Evolutionary conservation across 2,888 invertebrate genomes (phyloP), one percentile per base, ranked within the genome.

Genomic region (Apamea anceps): DNA sequence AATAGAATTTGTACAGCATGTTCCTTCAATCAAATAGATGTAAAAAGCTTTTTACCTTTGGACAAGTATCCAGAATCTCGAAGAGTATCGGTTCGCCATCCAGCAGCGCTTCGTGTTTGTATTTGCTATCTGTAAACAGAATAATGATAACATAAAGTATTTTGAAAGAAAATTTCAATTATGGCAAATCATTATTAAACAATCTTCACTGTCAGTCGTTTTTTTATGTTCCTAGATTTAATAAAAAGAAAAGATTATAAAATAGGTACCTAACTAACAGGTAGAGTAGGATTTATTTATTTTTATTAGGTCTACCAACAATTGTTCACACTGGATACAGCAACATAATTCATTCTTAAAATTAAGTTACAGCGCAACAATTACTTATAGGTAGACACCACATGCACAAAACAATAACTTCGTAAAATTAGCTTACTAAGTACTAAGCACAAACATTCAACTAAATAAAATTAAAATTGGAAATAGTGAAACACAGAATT

Each of bases 1-100:
- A 3, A 32, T 32, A 32, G 18, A 10, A 63, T 18, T 63, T 63
- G 12, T 18, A 48, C 5, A 28, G 8, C 5, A 6, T 28, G 21
- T 32, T 32, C 8, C 32, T 32, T 63, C 32, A 63, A 70, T 70
- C 13, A 70, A 32, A 32, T 68, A 51, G 32, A 8, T 21, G 25
- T 32, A 18, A 32, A 32, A 32, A 37, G 12, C 18, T 57, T 57
- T 12, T 57, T 97, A 98, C 98, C 98, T 98, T 98, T 79, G 98
- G 98, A 93, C 99, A 99, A 72, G 99, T 98, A 95, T 99, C 99
- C 91, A 99, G 97, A 90, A 99, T 98, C 96, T 99, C 99, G 92
- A 99, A 99, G 63, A 99, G 97, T 83, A 99, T 98, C 28, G 99
- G 98, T 92, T 99, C 99, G 25, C 98, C 98, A 91, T 99, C 99